Base-by-base conservation (phyloP, 2,888 invertebrate species). In the Lycocerus yunnanus region DNA sequence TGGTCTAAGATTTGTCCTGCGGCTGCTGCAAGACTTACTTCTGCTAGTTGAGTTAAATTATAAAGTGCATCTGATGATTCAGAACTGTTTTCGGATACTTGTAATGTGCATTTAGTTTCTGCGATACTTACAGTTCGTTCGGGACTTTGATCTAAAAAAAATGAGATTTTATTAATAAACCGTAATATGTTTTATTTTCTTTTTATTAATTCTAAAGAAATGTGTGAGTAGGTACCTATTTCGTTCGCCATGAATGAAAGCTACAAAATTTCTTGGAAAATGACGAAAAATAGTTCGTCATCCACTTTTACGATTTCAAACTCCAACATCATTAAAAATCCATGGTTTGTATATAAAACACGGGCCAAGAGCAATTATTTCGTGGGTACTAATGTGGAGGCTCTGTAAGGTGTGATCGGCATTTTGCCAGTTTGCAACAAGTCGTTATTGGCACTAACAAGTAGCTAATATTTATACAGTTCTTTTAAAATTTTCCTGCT, bases 31-130 rank as follows among this genome's bases (percentile, higher is more conserved):
- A 91, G 84, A 77, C 91, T 91, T 58, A 93, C 93, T 86, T 94
- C 93, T 9, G 94, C 94, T 80, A 94, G 86, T 85, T 93, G 93
- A 60, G 93, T 93, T 70, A 94, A 88, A 84, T 94, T 94, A 87
- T 93, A 94, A 15, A 94, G 88, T 82, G 93, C 93, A 81, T 93
- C 93, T 1, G 90, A 90, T 75, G 87, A 86, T 79, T 87, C 87
- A 5, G 84, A 84, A 74, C 85, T 86, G 79, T 81, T 86, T 24
- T 85, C 85, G 20, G 85, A 85, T 76, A 80, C 79, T 75, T 78
- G 72, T 60, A 79, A 24, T 11, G 74, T 76, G 58, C 82, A 82
- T n/a, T 76, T 75, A 65, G 79, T 76, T 79, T 87, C 88, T 2
- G 86, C 86, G n/a, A 85, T 79, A 78, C 87, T 85, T 16, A 87